Percentiles rank a stretch among this genome's conserved stretches.
Evolutionary conservation across 2,888 invertebrate species (phyloP).

Genomic region (Pecten maximus): DNA sequence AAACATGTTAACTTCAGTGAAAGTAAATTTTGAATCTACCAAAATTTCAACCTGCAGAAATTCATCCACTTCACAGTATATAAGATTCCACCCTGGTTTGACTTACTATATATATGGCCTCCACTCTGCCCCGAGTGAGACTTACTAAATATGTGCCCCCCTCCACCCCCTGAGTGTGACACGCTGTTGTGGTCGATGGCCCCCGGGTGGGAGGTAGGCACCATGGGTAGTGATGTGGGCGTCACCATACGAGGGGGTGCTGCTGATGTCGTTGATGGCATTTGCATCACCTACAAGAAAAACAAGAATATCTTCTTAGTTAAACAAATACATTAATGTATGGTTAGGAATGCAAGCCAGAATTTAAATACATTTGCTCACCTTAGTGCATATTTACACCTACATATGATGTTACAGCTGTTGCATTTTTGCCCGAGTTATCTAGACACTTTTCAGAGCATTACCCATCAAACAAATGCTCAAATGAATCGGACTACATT

Average conservation of each 20-base stretch:
- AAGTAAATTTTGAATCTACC: not conserved
- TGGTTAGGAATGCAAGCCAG: no score
- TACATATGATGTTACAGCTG: no score
- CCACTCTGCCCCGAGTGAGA: conserved; percentile 27
- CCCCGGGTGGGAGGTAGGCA: conserved; percentile 49
- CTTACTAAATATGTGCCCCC: conserved; percentile 33
- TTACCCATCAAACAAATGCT: no score
- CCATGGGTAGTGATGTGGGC: conserved; percentile 60
- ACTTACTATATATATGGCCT: conserved; percentile 18
- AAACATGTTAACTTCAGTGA: not conserved
- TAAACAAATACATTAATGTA: not conserved
- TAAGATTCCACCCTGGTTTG: not conserved
- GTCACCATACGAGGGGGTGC: conserved; percentile 61
- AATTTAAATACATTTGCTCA: no score
- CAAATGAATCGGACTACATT: no score
- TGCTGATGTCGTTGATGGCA: conserved; percentile 61
- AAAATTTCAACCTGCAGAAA: not conserved
- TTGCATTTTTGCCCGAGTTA: no score
- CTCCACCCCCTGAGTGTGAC: conserved; percentile 18
- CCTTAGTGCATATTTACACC: no score
- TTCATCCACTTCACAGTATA: not conserved
- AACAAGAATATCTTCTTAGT: not conserved
- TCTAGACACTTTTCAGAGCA: no score
- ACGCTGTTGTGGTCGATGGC: conserved; percentile 19
- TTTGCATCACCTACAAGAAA: conserved; percentile 65